Evolutionary conservation across 2,888 invertebrate genomes (phyloP), one percentile per base, ranked within the genome.

Genomic region (Athrips mouffetella): DNA sequence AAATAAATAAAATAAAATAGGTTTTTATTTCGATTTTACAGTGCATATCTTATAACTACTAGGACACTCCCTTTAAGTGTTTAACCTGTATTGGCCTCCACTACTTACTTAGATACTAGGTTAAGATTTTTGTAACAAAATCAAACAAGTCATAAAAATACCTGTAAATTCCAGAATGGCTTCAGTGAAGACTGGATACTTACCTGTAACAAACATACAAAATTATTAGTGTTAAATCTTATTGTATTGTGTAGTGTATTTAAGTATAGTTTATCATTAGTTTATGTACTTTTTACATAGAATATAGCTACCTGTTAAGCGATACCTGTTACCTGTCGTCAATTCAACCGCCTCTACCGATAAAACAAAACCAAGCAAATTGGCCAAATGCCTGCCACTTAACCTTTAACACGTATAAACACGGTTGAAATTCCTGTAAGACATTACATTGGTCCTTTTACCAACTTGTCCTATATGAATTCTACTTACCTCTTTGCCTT

Each of bases 391-490:
- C 57, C 62, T 37, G 45, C 49, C 53, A 68, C 66, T 69, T 69
- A 62, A 67, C 69, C 72, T 67, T 68, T 76, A 79, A 72, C 67
- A 63, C 67, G 53, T 66, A 30, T 42, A 15, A 2, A 50, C 70
- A 80, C 60, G 73, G 73, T 60, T 62, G 64, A 76, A 71, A 79
- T 73, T 81, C 60, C 70, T 60, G 59, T 66, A 64, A 60, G 59
- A 48, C 55, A 45, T 21, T 51, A 39, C 8, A 15, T 20, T 41
- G 51, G 35, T 54, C 49, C 55, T 21, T 54, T 53, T 47, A 35
- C 31, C 47, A 58, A 58, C n/a, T n/a, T n/a, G 52, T 21, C 31
- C 1, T 21, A 15, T 45, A 33, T 45, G 15, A 31, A 18, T 23
- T 13, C 33, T 8, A 16, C 11, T 35, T 35, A 18, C n/a, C 18